Base-by-base conservation (phyloP, 1,140 invertebrate species). In the Mercenaria mercenaria region DNA sequence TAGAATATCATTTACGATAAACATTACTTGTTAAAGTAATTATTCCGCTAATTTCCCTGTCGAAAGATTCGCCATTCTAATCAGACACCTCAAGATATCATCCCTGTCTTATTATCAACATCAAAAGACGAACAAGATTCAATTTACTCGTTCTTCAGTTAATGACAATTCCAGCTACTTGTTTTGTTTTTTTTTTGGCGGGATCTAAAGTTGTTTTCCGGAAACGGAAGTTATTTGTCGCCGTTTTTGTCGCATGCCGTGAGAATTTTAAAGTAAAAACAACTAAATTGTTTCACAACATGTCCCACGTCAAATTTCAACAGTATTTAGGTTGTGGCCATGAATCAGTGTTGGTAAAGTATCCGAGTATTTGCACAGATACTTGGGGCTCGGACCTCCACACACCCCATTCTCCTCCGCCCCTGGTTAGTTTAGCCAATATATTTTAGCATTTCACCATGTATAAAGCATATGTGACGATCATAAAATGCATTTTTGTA, bases 21-120 rank as follows among this genome's bases (percentile, higher is more conserved):
- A 79, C 76, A 79, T 56, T 52, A 79, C 76, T 79, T 79, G 76
- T 79, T 79, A 79, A 79, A 79, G 76, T 79, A 56, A 79, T 79
- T 79, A 79, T 34, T 47, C 29, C 11, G 76, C 76, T 79, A 79
- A 79, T 79, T 79, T 79, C 76, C 15, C 76, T 79, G 76, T 56
- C 47, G 76, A 79, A 79, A 79, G 76, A 79, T 52, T 18, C 76
- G 8, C 41, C 20, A 56, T 79, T 39, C 76, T 79, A 79, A 79
- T 79, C 76, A 79, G 76, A 34, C 76, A 56, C 76, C 43, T 79
- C 76, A 23, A 56, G 43, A 56, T 79, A 79, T 56, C 76, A 37
- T 47, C 76, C 56, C 37, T 79, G 34, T 26, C 76, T 79, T 79
- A 79, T 79, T 79, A 79, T 79, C 76, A 79, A 79, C 76, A 56